Evolutionary conservation across 30 jellyfish, hydroid and myxozoan genomes (phyloP), one percentile per base, ranked within the genome.

Genomic region (Phacellophora camtschatica): DNA sequence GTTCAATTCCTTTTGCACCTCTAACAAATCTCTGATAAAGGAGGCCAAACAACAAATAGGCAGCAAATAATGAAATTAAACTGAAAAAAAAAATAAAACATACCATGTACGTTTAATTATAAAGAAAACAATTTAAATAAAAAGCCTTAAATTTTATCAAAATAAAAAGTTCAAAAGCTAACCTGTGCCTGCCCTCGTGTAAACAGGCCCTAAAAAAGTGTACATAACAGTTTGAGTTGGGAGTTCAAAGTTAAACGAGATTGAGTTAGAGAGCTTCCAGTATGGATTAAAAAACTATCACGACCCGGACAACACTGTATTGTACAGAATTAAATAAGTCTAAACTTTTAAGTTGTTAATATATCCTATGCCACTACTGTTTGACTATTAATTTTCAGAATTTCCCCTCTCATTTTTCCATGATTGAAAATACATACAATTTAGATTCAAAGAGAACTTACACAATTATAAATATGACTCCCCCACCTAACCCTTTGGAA

Each of bases 1-100:
- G 98, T 39, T 92, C 98, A 20, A 72, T 86, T 11, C 98, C 98
- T 73, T 92, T 92, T 1, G 98, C 98, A 28, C 94, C 95, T 16
- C 72, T 43, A 31, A 83, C 89, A 67, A 77, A 92, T 56, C 98
- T 86, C 48, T 84, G 88, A 66, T 84, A 92, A 72, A 92, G 63
- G 32, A 92, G 50, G 18, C 98, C 98, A 85, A 92, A 84, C 10
- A 81, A 51, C 3, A 92, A 84, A 51, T 92, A 92, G 45, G 96
- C 96, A 59, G 81, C 81, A 48, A 81, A 54, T 3, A 92, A 39
- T 8, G 88, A 56, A 20, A 92, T 27, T 6, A 85, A 3, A 27
- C 98, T 90, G 71, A 11, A 67, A 55, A 48, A 63, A 28, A 77
- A 24, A n/a, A n/a, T n/a, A n/a, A n/a, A n/a, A n/a, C n/a, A n/a